These are phyloP conservation scores for Mesocricetus auratus DNA, from an alignment of 2,113 vertebrate species.

Conservation along the genomic window DNA sequence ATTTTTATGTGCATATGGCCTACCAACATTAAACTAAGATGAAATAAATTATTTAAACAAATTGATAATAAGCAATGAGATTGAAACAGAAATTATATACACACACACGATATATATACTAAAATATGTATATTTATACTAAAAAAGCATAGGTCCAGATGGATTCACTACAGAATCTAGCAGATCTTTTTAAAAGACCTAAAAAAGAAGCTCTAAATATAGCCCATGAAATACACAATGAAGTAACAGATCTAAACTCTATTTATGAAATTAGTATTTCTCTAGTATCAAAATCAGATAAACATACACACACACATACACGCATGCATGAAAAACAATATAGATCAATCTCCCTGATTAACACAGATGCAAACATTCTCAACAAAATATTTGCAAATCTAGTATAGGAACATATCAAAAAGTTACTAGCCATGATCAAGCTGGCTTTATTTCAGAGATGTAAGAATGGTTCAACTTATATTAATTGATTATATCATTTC, in stretches of 20 bases:
- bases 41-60: conserved; percentile 6
- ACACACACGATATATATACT: too few relatives aligned
- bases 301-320: not conserved
- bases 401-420: not conserved
- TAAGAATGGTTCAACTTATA: not conserved
- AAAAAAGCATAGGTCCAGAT: not conserved
- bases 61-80: not conserved
- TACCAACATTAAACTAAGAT: not conserved
- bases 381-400: not conserved
- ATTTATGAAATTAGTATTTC: not conserved
- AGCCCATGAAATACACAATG: not conserved
- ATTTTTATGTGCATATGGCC: not conserved
- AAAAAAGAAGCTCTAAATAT: not conserved
- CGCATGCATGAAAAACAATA: not conserved
- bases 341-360: not conserved
- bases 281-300: not conserved
- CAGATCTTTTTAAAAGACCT: not conserved
- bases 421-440: not conserved
- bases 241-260: not conserved
- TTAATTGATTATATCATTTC: not conserved
- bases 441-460: not conserved
- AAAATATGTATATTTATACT: too few relatives aligned
- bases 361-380: not conserved
- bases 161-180: not conserved
- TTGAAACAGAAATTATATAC: not conserved